Evolutionary conservation across 2,113 vertebrate genomes (phyloP), one percentile per base, ranked within the genome.

Genomic region (Hydropotes inermis): DNA sequence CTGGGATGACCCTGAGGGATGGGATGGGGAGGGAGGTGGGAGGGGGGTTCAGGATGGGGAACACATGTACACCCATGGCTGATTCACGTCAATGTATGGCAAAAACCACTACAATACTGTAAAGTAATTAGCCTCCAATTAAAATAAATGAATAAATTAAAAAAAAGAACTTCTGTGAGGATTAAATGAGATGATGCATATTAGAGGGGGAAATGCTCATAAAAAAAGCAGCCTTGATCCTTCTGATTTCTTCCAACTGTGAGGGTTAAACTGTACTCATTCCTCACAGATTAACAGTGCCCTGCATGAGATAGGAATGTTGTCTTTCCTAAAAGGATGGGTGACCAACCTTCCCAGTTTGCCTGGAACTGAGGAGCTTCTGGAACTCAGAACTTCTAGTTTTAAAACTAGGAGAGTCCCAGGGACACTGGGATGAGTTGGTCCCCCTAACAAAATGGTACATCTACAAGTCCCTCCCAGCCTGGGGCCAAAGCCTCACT

Each of bases 401-500:
- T 70, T 91, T 17, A 95, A 93, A 94, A 67, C 55, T 16, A 50
- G 33, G 36, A 52, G 36, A 21, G 23, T 50, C 23, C 55, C 10
- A 10, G 70, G 36, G 83, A 50, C 47, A 3, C 30, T 17, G 45
- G 7, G 50, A 61, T 45, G n/a, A 64, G 43, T 2, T 27, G 5
- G 30, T 28, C 5, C 8, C 89, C 43, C 83, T n/a, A 36, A 36
- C 12, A 19, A 78, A 78, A 50, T 1, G 14, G 58, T 1, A 33
- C 30, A 19, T 6, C 55, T 4, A 9, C 47, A 4, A 43, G 1
- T 8, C 28, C 43, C 43, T 28, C 54, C n/a, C 50, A 17, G 1
- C 43, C 60, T 14, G 9, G 61, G 55, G 43, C 89, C 52, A 17
- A 30, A 27, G 21, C 21, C n/a, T 90, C 43, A 97, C 98, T 98